Evolutionary conservation across 2,113 vertebrate genomes (phyloP).

Genomic region (Dunckerocampus dactyliophorus): DNA sequence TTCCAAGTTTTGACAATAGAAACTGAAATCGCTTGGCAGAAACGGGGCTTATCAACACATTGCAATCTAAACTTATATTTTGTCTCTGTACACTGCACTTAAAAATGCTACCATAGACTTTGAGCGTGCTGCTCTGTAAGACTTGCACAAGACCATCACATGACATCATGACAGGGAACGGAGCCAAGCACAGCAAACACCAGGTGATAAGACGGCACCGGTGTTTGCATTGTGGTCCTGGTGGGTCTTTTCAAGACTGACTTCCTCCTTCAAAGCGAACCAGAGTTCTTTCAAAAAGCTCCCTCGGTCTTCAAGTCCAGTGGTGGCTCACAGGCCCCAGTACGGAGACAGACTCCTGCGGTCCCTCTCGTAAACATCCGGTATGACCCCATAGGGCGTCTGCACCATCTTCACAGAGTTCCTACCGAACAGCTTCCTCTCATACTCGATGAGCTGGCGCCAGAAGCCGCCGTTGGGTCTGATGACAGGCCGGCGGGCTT

Average conservation of each 20-base stretch:
- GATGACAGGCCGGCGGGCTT: conserved; percentile 88
- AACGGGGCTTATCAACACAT: background rate
- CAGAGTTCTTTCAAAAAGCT: conserved; percentile 31
- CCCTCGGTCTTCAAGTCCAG: conserved; percentile 4
- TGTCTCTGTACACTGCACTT: conserved; percentile 56
- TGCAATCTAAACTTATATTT: conserved; percentile 27
- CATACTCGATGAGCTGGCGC: conserved; percentile 95
- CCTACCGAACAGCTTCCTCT: conserved; percentile 93
- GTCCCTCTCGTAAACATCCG: conserved; percentile 91
- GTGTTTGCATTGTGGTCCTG: conserved; percentile 24
- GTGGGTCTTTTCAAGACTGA: conserved; percentile 23
- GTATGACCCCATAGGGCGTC: conserved; percentile 90
- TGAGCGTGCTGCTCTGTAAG: conserved; percentile 57
- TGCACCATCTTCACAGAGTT: conserved; percentile 95
- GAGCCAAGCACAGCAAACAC: conserved; percentile 26
- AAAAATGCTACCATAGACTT: conserved; percentile 67
- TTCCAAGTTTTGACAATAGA: too few relatives aligned
- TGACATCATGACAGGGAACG: conserved; percentile 56
- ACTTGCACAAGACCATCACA: conserved; percentile 69
- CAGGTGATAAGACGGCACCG: conserved; percentile 21
- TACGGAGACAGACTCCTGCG: conserved; percentile 88
- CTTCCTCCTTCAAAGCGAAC: conserved; percentile 32
- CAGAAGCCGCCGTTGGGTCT: conserved; percentile 96
- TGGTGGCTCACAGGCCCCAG: conserved; percentile 82
- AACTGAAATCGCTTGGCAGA: too few relatives aligned